Base-by-base conservation (phyloP, 2,113 vertebrate genomes). In the Cettia cetti region DNA sequence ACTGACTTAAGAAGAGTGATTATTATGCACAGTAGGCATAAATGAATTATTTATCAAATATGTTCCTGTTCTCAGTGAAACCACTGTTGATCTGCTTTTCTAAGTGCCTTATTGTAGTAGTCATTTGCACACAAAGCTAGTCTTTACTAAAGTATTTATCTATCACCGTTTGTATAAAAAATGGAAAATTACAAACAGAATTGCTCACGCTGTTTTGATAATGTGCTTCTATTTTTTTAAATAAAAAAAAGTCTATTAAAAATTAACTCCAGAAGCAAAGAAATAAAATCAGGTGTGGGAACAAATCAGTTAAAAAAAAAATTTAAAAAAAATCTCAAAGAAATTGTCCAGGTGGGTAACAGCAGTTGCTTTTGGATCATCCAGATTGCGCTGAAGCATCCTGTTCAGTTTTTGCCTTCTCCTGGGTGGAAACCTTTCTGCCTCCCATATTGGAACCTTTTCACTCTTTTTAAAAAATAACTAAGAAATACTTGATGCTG, bases 1-100 rank as follows among this genome's bases (percentile, higher is more conserved):
- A 82, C 90, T 96, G 81, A 81, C 82, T 96, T 97, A 95, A 94
- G 61, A 82, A 75, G 75, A 95, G 78, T 89, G 89, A 97, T 98
- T 97, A 97, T 97, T 97, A 97, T 97, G 94, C 98, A 97, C 96
- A 98, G 97, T 97, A 95, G 96, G 96, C 97, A 90, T 96, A 95
- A 97, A 97, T 98, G 96, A 97, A 98, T 98, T 98, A 98, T 98
- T 98, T 98, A 98, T 97, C 94, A 98, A 97, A 98, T 96, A 96
- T 97, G 86, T 96, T 97, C 97, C 97, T 49, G 42, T 96, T 98
- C 95, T 94, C 89, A 95, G 87, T 92, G 90, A 97, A 97, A 98
- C 95, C 79, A 97, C 54, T 26, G 35, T 90, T 95, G 92, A 96
- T 98, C 84, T 96, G 64, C 88, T 90, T 95, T 96, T 94, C 68